Conservation (phyloP, 2,113 vertebrate genomes). For the Suricata suricatta region DNA sequence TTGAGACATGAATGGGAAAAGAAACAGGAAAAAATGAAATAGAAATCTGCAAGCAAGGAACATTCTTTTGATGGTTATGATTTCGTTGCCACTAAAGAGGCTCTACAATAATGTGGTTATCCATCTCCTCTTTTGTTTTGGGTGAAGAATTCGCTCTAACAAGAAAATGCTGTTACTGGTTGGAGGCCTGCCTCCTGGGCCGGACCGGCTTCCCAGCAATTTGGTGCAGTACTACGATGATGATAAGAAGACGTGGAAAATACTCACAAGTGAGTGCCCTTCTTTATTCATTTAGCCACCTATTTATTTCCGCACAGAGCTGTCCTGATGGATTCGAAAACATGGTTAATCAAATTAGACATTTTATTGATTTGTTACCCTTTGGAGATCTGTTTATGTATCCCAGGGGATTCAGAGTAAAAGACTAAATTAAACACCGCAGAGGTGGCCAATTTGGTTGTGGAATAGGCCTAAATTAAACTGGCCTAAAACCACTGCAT, state of each 20-base stretch:
- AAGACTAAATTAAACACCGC: constrained; percentile 85
- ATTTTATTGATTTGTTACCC: constrained; percentile 86
- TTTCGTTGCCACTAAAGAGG: constrained; percentile 86
- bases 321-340: constrained; percentile 85
- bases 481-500: constrained; percentile 82
- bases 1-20: constrained; percentile 86
- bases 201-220: constrained; percentile 99
- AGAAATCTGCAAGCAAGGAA: constrained; percentile 86
- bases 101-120: constrained; percentile 85
- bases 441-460: constrained; percentile 80
- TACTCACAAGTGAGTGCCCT: constrained; percentile 97
- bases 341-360: constrained; percentile 87
- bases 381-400: constrained; percentile 85
- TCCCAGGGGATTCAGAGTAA: constrained; percentile 80
- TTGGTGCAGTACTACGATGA: constrained; percentile 99
- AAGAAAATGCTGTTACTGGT: constrained; percentile 98
- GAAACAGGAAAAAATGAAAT: constrained; percentile 86
- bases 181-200: constrained; percentile 98
- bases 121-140: constrained; percentile 90
- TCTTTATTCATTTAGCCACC: constrained; percentile 75
- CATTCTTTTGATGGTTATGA: constrained; percentile 87
- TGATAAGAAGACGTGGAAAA: constrained; percentile 99
- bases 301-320: constrained; percentile 68
- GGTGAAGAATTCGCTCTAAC: constrained; percentile 99
- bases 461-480: constrained; percentile 81